phyloP scores from a whole-genome alignment of 2,113 vertebrate species.

The Nothoprocta perdicaria region DNA sequence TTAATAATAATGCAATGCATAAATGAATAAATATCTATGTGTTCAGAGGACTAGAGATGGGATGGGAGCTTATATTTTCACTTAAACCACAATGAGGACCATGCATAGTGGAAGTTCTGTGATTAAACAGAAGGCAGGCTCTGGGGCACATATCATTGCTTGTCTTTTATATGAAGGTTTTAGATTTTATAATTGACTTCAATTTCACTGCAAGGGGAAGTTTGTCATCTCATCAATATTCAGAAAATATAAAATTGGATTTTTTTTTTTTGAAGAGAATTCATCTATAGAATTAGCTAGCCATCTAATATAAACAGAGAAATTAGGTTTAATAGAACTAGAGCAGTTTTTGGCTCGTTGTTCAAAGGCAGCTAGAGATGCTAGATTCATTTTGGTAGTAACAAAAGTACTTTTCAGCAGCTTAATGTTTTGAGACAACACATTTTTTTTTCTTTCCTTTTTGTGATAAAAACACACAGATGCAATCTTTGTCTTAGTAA shows the following conservation, averaged over 20 bases:
- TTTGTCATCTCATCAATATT: neutral
- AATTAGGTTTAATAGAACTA: conserved; percentile 57
- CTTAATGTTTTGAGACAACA: conserved; percentile 65
- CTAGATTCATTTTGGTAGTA: conserved; percentile 54
- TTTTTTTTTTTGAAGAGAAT: neutral
- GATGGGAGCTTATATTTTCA: conserved; percentile 62
- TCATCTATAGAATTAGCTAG: conserved; percentile 37
- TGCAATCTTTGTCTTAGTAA: conserved; percentile 60
- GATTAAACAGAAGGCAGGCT: conserved; percentile 53
- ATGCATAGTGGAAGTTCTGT: conserved; percentile 42
- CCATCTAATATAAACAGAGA: conserved; percentile 63
- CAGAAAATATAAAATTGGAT: neutral
- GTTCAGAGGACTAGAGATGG: conserved; percentile 57
- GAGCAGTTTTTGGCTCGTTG: conserved; percentile 52
- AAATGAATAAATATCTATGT: conserved; percentile 57
- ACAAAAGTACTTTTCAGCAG: conserved; percentile 59
- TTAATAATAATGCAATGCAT: neutral
- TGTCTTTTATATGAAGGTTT: neutral
- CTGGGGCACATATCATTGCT: neutral
- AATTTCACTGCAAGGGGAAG: conserved; percentile 4
- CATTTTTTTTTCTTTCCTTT: conserved; percentile 57
- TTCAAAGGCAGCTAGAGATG: conserved; percentile 55
- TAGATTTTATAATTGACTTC: neutral
- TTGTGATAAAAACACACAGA: conserved; percentile 63
- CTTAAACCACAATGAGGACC: conserved; percentile 22